These are phyloP conservation scores for Uloborus diversus DNA, from an alignment of 1,140 invertebrate genomes.

Conservation along the genomic window DNA sequence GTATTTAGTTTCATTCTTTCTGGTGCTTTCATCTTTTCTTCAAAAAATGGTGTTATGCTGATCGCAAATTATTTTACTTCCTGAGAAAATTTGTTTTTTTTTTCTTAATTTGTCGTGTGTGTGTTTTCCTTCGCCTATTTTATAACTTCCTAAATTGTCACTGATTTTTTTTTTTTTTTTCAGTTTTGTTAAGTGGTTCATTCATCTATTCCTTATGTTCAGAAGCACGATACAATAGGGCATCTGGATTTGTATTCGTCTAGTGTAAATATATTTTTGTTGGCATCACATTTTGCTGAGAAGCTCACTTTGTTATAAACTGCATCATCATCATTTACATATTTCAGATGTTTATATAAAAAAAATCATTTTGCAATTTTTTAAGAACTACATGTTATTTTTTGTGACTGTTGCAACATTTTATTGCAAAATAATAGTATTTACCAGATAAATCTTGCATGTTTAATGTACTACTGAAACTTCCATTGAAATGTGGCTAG, in stretches of 20 bases:
- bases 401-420: no score
- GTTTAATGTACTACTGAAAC: no score
- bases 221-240: not conserved
- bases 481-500: no score
- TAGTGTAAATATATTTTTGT: conserved; percentile 35
- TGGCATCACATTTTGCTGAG: conserved; percentile 4
- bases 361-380: no score
- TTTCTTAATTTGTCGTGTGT: not conserved
- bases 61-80: not conserved
- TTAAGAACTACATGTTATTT: no score
- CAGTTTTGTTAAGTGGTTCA: conserved; percentile 15
- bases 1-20: not conserved
- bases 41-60: not conserved
- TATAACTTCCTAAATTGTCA: not conserved
- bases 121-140: not conserved
- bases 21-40: not conserved
- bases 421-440: no score
- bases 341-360: no score
- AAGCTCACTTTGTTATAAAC: conserved; percentile 20
- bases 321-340: conserved; percentile 33
- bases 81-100: not conserved
- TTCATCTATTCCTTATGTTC: not conserved
- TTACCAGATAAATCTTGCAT: no score
- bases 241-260: not conserved
- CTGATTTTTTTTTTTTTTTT: not conserved